Conservation (phyloP, 2,797 vertebrate genomes). For the Etheostoma perlongum region DNA sequence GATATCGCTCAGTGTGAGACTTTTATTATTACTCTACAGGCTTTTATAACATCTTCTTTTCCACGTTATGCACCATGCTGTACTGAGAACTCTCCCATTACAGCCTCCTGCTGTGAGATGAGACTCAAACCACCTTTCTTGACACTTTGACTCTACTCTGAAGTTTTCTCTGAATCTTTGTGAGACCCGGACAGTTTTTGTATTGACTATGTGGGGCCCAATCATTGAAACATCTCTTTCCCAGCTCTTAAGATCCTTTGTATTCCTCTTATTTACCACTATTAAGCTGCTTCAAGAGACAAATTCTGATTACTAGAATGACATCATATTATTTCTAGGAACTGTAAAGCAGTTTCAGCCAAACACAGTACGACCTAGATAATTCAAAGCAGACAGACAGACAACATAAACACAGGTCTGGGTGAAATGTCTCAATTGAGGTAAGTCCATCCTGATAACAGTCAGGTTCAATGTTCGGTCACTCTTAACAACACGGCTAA, state of each 20-base stretch:
- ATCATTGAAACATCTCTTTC: background rate
- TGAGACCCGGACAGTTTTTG: background rate
- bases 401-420: slow-evolving; percentile 48
- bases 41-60: slow-evolving; percentile 4
- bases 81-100: slow-evolving; percentile 11
- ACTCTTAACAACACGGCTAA: slow-evolving; percentile 69
- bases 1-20: slow-evolving; percentile 16
- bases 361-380: no score
- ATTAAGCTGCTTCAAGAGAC: background rate
- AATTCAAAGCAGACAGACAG: background rate
- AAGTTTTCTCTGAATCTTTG: background rate
- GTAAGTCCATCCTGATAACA: slow-evolving; percentile 50
- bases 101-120: slow-evolving; percentile 10
- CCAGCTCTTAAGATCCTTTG: background rate
- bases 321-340: background rate
- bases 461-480: slow-evolving; percentile 51
- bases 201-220: background rate
- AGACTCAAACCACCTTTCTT: background rate
- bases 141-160: background rate
- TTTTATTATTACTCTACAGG: slow-evolving; percentile 17
- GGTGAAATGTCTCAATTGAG: slow-evolving; percentile 32
- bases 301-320: background rate
- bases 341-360: background rate
- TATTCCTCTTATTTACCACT: background rate
- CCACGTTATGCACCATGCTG: background rate